phyloP scores from a whole-genome alignment of 2,113 vertebrate genomes.

The Cacatua alba region DNA sequence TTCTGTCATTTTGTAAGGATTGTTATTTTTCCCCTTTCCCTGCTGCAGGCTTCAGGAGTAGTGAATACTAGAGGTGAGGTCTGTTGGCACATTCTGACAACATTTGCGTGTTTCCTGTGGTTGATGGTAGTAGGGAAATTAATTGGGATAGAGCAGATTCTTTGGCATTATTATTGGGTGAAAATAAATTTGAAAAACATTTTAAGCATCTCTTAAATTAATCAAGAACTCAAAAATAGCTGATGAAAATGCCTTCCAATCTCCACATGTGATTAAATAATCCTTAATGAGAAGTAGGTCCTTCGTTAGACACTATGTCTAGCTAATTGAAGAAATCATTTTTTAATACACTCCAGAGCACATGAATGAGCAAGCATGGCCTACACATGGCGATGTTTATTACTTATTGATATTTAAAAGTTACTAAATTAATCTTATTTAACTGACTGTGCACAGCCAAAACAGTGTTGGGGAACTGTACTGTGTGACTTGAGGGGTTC shows the following conservation, averaged over 20 bases:
- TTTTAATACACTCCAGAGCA: conserved; percentile 68
- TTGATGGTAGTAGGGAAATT: not conserved
- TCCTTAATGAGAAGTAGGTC: conserved; percentile 43
- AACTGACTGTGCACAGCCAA: conserved; percentile 64
- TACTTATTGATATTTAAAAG: conserved; percentile 76
- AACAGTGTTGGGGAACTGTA: conserved; percentile 63
- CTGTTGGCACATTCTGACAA: not conserved
- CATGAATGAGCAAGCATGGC: conserved; percentile 61
- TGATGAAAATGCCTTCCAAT: conserved; percentile 39
- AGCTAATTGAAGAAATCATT: conserved; percentile 44
- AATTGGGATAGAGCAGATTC: not conserved
- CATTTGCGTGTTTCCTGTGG: not conserved
- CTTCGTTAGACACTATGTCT: conserved; percentile 26
- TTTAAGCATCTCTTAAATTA: conserved; percentile 30
- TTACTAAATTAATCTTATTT: conserved; percentile 75
- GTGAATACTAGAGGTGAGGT: not conserved
- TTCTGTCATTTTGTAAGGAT: not conserved
- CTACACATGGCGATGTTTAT: conserved; percentile 72
- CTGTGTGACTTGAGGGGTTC: conserved; percentile 63
- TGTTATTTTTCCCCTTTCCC: not conserved
- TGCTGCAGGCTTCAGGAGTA: not conserved
- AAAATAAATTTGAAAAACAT: conserved; percentile 39
- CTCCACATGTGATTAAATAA: conserved; percentile 49
- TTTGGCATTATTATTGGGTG: not conserved
- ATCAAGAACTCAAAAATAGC: not conserved